phyloP scores from a whole-genome alignment of 2,797 vertebrate species.

The Alfaro cultratus region DNA sequence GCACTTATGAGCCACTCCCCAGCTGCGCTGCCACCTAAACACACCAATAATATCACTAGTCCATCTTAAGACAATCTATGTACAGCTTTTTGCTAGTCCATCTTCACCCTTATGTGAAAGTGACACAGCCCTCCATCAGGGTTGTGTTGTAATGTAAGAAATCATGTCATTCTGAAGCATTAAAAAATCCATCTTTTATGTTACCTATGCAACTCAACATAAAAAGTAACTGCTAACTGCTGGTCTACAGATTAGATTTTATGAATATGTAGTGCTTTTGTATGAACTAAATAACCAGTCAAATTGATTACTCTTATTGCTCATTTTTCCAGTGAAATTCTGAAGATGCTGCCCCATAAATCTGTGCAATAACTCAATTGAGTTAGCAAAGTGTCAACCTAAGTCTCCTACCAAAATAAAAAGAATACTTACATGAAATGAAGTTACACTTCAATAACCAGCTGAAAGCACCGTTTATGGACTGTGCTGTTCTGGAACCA shows the following conservation, averaged over 20 bases:
- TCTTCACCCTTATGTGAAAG: not conserved
- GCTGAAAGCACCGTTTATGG: not conserved
- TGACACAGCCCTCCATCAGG: not conserved
- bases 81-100: not conserved
- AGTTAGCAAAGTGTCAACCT: not conserved
- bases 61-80: not conserved
- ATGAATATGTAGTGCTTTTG: no score
- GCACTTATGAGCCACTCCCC: conserved; percentile 92
- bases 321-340: no score
- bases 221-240: not conserved
- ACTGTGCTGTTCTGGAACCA: not conserved
- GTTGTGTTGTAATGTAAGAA: not conserved
- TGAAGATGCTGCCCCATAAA: no score
- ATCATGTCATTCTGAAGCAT: not conserved
- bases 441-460: not conserved
- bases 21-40: conserved; percentile 95
- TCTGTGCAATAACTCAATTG: no score
- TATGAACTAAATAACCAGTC: no score
- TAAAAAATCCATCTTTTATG: not conserved
- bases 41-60: not conserved
- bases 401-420: not conserved
- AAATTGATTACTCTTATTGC: no score
- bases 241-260: not conserved
- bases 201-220: not conserved
- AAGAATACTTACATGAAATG: not conserved